Conservation (phyloP, 1,140 invertebrate species). For the Sycophila sp. region DNA sequence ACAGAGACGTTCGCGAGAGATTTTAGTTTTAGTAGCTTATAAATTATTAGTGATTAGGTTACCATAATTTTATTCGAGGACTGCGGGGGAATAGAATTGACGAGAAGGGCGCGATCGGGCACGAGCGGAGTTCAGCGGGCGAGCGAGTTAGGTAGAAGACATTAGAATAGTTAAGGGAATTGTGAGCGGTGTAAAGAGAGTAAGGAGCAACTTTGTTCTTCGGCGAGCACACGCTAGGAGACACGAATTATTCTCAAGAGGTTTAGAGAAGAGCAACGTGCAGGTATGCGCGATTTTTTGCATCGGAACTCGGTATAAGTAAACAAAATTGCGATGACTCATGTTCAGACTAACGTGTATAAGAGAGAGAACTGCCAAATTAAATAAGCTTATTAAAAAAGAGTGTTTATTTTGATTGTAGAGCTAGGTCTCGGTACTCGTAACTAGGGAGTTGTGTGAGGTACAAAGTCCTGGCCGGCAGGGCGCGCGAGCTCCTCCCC, state of each 20-base stretch:
- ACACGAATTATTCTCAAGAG: constrained; percentile 22
- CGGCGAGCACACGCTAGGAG: constrained; percentile 19
- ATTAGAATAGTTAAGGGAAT: constrained; percentile 27
- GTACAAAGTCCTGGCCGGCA: constrained; percentile 67
- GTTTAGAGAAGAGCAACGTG: neutral
- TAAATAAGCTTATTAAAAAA: constrained; percentile 22
- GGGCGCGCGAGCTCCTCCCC: constrained; percentile 65
- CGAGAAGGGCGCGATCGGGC: constrained; percentile 25
- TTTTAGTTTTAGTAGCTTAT: constrained; percentile 33
- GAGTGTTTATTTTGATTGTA: constrained; percentile 33
- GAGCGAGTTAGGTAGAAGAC: constrained; percentile 8
- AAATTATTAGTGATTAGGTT: constrained; percentile 45
- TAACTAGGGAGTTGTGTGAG: constrained; percentile 69
- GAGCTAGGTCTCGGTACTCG: constrained; percentile 68
- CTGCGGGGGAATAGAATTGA: constrained; percentile 32
- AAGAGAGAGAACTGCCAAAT: constrained; percentile 41
- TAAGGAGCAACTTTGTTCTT: constrained; percentile 21
- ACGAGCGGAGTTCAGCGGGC: constrained; percentile 36
- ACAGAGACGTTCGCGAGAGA: neutral
- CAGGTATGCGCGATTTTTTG: constrained; percentile 16
- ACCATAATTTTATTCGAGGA: constrained; percentile 29
- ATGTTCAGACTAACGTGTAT: constrained; percentile 29
- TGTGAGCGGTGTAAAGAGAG: constrained; percentile 33
- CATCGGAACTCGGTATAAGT: constrained; percentile 22
- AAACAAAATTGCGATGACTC: constrained; percentile 13